phyloP scores from a whole-genome alignment of 1,140 invertebrate genomes.

The Meteorus sp. region DNA sequence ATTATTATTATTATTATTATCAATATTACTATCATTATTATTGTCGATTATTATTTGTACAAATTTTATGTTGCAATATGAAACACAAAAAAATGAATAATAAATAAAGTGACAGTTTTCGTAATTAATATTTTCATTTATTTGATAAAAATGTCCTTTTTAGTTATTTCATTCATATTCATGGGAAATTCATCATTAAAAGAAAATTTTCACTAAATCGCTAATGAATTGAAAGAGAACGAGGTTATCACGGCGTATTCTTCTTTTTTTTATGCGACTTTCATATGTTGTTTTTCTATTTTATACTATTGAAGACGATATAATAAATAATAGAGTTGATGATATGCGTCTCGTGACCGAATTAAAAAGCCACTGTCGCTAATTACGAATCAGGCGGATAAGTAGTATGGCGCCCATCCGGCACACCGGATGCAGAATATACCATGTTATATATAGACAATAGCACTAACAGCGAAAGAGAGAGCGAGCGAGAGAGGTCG shows the following conservation, averaged over 20 bases:
- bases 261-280: too few relatives aligned
- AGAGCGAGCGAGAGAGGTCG: conserved; percentile 12
- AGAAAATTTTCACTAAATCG: too few relatives aligned
- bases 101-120: conserved; percentile 51
- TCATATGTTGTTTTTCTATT: too few relatives aligned
- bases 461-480: conserved; percentile 24
- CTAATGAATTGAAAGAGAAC: too few relatives aligned
- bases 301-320: too few relatives aligned
- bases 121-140: not conserved
- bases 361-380: conserved; percentile 11
- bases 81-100: conserved; percentile 34
- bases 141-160: too few relatives aligned
- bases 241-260: too few relatives aligned
- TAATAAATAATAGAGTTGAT: too few relatives aligned
- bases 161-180: not conserved
- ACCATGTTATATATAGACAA: conserved; percentile 27
- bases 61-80: conserved; percentile 61
- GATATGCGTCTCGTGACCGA: not conserved
- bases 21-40: conserved; percentile 25
- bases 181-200: too few relatives aligned
- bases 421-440: conserved; percentile 23
- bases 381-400: conserved; percentile 22
- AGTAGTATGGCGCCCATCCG: conserved; percentile 12
- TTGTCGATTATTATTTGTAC: conserved; percentile 54
- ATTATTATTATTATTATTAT: conserved; percentile 41